Evolutionary conservation across 2,113 vertebrate genomes (phyloP), one percentile per base, ranked within the genome.

Genomic region (Cynoglossus semilaevis): DNA sequence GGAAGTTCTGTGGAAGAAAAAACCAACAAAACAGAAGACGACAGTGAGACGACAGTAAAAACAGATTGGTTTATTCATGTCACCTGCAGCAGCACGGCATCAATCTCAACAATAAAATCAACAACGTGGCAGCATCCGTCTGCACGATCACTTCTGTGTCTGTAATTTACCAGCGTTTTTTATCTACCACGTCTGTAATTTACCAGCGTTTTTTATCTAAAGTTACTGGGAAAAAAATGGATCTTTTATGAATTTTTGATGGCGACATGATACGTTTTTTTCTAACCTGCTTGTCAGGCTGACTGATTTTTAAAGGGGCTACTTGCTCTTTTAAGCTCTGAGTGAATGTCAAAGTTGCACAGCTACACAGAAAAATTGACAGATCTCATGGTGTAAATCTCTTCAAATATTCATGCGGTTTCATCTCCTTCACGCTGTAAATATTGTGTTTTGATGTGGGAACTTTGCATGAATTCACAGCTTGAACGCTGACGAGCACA

Each of bases 1-100:
- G 97, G 97, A 93, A 99, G 94, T 87, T 99, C 97, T 99, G 22
- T 29, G 94, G 22, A 93, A 60, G 15, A 56, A 36, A 10, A 15
- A 22, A 29, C 35, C 13, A 43, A 9, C 11, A 1, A 50, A 5
- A 34, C 5, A 50, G 37, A 29, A 51, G 16, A n/a, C 8, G 15
- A 44, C 15, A 46, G 41, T 15, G 41, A 64, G 59, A 62, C 49
- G 38, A 58, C 89, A 18, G 43, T 55, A 92, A 92, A 76, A 89
- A 90, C 89, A 58, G 81, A 59, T 83, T 56, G 72, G 48, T 80
- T 76, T 67, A 72, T 59, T 72, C 35, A 64, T 29, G 6, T 29
- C 22, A 29, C 42, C 61, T 9, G 15, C 41, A 66, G 29, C 58
- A 35, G 38, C 44, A 9, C 42, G 22, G 22, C 22, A 72, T 75